Evolutionary conservation across 2,797 vertebrate genomes (phyloP).

Genomic region (Gallinago stenura): DNA sequence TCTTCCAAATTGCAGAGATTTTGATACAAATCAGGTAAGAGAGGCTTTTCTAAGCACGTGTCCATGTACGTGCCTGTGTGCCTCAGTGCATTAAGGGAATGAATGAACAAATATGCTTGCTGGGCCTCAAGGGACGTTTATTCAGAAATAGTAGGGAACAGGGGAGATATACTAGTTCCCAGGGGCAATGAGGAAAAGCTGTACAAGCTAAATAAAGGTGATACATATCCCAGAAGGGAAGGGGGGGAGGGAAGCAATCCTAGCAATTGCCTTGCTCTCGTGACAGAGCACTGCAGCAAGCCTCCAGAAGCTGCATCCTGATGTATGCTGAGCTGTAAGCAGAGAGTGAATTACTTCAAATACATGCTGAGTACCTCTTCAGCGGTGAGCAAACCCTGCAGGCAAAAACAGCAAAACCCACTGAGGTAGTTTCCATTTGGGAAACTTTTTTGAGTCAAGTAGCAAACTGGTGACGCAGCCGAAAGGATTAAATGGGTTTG

Average conservation of each 20-base stretch:
- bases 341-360: not conserved
- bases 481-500: not conserved
- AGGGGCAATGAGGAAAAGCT: conserved; percentile 21
- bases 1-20: not conserved
- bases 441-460: not conserved
- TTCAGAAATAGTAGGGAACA: conserved; percentile 60
- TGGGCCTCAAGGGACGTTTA: conserved; percentile 38
- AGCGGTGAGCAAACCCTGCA: conserved; percentile 12
- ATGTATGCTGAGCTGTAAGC: conserved; percentile 51
- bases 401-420: not conserved
- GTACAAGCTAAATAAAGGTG: conserved; percentile 67
- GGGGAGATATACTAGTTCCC: conserved; percentile 40
- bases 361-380: conserved; percentile 10
- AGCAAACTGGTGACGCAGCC: not conserved
- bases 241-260: conserved; percentile 43
- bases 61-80: conserved; percentile 3
- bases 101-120: conserved; percentile 61
- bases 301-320: conserved; percentile 59
- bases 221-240: conserved; percentile 34
- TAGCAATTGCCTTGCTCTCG: conserved; percentile 21
- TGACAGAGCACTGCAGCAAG: conserved; percentile 65
- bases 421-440: not conserved
- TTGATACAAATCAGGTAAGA: conserved; percentile 52
- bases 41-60: conserved; percentile 22
- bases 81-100: conserved; percentile 24